These are phyloP conservation scores for Aphelenchoides bicaudatus DNA, from an alignment of 2,888 invertebrate species.

Conservation along the genomic window DNA sequence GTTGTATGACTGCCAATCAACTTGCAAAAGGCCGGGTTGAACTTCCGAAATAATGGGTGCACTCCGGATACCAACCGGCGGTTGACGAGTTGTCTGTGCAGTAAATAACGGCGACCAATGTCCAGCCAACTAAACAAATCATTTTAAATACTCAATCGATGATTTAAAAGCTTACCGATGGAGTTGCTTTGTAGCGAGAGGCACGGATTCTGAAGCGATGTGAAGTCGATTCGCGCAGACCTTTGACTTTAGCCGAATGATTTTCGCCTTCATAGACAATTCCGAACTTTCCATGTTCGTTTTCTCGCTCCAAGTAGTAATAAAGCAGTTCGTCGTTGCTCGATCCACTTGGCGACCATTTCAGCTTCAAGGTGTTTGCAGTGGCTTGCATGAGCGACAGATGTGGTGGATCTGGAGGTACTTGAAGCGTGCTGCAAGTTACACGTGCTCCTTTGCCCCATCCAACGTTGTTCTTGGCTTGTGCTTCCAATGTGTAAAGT, in stretches of 20 bases:
- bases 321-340: constrained; percentile 22
- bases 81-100: constrained; percentile 74
- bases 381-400: constrained; percentile 70
- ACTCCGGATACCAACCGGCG: constrained; percentile 74
- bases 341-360: constrained; percentile 66
- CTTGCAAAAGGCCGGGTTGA: constrained; percentile 66
- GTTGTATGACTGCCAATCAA: constrained; percentile 70
- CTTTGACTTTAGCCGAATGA: constrained; percentile 39
- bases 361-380: constrained; percentile 74
- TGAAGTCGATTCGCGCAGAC: constrained; percentile 69
- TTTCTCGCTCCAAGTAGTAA: constrained; percentile 59
- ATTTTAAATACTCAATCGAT: too few species aligned
- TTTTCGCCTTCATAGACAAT: constrained; percentile 48
- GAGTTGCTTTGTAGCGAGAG: constrained; percentile 79
- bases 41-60: constrained; percentile 69
- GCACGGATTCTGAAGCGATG: constrained; percentile 78
- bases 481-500: constrained; percentile 21
- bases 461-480: constrained; percentile 81
- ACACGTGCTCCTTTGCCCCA: constrained; percentile 72
- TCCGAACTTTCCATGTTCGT: constrained; percentile 41
- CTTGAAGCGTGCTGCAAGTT: constrained; percentile 73
- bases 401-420: constrained; percentile 77
- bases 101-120: constrained; percentile 72
- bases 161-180: too few species aligned
- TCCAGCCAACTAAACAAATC: constrained; percentile 25